A percentile compares a stretch with the other conserved stretches of the same genome.
Evolutionary conservation across 1,140 invertebrate genomes (phyloP).

Genomic region (Eumaeus atala): DNA sequence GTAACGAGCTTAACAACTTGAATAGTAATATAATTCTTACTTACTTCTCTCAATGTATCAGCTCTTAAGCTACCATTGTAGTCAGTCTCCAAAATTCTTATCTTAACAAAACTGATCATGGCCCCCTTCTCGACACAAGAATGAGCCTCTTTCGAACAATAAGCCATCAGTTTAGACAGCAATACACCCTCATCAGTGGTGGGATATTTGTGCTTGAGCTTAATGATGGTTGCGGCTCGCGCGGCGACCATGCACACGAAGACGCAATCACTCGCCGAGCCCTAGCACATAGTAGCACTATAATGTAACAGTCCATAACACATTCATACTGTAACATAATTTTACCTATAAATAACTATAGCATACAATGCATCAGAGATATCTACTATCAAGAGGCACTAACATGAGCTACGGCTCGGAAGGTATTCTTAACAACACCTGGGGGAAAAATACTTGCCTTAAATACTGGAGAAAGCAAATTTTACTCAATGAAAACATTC

Average conservation of each 20-base stretch:
- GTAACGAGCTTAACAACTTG: not conserved
- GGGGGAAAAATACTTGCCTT: too few relatives aligned
- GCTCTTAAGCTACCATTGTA: conserved; percentile 93
- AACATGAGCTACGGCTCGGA: too few relatives aligned
- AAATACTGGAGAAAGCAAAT: too few relatives aligned
- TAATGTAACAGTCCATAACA: too few relatives aligned
- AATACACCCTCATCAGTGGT: conserved; percentile 95
- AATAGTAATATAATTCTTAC: conserved; percentile 12
- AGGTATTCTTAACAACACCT: too few relatives aligned
- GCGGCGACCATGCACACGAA: conserved; percentile 96
- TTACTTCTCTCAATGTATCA: conserved; percentile 85
- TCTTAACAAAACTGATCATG: conserved; percentile 98
- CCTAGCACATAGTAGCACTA: conserved; percentile 82
- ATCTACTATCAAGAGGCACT: too few relatives aligned
- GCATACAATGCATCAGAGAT: too few relatives aligned
- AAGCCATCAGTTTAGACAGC: conserved; percentile 96
- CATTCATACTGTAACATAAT: too few relatives aligned
- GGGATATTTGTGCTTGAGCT: conserved; percentile 91
- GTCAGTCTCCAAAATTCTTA: conserved; percentile 97
- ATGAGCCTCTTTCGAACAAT: conserved; percentile 95
- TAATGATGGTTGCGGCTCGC: conserved; percentile 92
- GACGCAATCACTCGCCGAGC: conserved; percentile 97
- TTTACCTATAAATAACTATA: too few relatives aligned
- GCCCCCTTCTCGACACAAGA: conserved; percentile 99
- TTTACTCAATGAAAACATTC: too few relatives aligned